Percentiles rank a stretch among this genome's conserved stretches.
These are phyloP conservation scores for Chelonoidis abingdonii DNA, from an alignment of 2,113 vertebrate species.

Conservation along the genomic window DNA sequence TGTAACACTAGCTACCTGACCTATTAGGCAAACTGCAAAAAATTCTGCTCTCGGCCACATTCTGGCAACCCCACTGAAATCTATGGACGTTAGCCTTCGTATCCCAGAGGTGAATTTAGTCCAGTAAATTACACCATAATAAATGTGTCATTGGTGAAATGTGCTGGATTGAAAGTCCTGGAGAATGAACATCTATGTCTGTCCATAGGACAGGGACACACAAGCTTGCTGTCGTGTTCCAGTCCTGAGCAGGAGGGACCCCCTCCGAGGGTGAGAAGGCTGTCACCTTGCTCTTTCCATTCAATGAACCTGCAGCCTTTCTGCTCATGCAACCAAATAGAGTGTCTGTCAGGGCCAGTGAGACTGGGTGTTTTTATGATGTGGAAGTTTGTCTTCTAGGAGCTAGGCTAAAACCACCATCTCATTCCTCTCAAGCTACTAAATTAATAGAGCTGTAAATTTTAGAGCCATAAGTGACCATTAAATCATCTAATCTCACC, in stretches of 20 bases:
- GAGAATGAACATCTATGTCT: neutral
- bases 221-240: neutral
- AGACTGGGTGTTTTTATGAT: neutral
- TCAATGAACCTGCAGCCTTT: neutral
- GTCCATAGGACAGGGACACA: neutral
- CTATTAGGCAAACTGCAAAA: neutral
- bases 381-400: neutral
- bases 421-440: neutral
- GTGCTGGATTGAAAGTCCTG: neutral
- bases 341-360: neutral
- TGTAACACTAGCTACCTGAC: neutral
- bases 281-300: neutral
- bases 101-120: neutral
- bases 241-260: neutral
- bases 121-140: accelerated
- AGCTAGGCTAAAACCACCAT: neutral
- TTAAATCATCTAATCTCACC: neutral
- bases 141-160: neutral
- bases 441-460: neutral
- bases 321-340: neutral
- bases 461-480: neutral
- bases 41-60: neutral
- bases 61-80: neutral
- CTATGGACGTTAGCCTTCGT: neutral
- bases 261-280: neutral